phyloP scores from a whole-genome alignment of 2,113 vertebrate genomes.

The Halichoeres trimaculatus region DNA sequence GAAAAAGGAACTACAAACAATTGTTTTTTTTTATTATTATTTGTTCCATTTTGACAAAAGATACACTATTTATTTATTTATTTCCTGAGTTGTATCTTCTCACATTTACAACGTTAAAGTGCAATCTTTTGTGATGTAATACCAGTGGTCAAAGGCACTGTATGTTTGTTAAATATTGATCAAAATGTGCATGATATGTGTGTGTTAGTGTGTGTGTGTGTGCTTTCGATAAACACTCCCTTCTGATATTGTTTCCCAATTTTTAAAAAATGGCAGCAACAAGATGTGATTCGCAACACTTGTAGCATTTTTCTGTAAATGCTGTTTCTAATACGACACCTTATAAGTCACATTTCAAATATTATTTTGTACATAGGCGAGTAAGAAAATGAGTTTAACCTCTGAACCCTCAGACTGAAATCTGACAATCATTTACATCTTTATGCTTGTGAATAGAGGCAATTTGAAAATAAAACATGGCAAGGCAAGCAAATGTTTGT shows the following conservation, averaged over 20 bases:
- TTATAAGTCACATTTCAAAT: not conserved
- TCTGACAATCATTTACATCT: constrained; percentile 2
- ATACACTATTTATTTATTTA: constrained; percentile 9
- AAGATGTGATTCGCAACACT: constrained; percentile 17
- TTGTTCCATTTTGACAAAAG: constrained; percentile 5
- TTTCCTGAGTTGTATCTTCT: not conserved
- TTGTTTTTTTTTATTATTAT: not conserved
- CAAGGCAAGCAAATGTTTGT: constrained; percentile 28
- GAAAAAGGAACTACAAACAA: not conserved
- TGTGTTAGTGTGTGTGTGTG: constrained; percentile 37
- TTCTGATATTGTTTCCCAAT: constrained; percentile 17
- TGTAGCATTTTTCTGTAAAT: not conserved
- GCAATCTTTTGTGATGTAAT: constrained; percentile 34
- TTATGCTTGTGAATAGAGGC: constrained; percentile 43
- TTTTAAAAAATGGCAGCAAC: constrained; percentile 14
- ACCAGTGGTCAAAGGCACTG: constrained; percentile 26
- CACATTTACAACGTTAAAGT: constrained; percentile 36
- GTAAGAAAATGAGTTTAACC: not conserved
- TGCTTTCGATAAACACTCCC: constrained; percentile 34
- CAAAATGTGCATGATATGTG: constrained; percentile 52
- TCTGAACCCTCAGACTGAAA: not conserved
- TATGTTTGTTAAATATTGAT: constrained; percentile 41
- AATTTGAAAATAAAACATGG: constrained; percentile 55
- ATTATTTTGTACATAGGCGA: constrained; percentile 59
- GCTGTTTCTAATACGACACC: constrained; percentile 12